Conservation (phyloP, 2,797 vertebrate species). For the Pitangus sulphuratus region DNA sequence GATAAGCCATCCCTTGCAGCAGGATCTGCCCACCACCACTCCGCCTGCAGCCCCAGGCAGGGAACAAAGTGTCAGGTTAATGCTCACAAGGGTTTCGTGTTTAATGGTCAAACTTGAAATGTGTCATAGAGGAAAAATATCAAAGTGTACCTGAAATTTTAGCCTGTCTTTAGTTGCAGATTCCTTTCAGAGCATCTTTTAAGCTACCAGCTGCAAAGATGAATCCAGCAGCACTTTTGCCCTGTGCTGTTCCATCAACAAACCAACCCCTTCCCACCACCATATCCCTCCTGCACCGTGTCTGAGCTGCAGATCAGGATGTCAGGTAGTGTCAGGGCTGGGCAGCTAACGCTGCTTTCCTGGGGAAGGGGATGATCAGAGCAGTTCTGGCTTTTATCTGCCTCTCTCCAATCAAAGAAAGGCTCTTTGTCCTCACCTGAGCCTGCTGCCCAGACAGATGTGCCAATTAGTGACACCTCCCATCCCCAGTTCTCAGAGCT, state of each 20-base stretch:
- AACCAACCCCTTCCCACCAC: not conserved
- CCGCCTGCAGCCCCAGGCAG: not conserved
- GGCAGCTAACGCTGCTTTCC: not conserved
- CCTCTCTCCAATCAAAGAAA: not conserved
- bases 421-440: not conserved
- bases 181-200: not conserved
- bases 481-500: not conserved
- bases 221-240: not conserved
- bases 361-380: not conserved
- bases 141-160: not conserved
- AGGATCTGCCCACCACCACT: not conserved
- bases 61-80: not conserved
- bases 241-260: not conserved
- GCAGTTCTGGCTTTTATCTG: not conserved
- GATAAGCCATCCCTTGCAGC: not conserved
- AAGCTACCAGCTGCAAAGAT: fast-evolving
- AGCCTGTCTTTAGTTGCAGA: not conserved
- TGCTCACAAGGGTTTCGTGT: fast-evolving
- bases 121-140: not conserved
- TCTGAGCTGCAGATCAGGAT: not conserved
- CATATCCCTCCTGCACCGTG: fast-evolving
- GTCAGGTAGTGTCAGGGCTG: fast-evolving
- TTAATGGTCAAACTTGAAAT: not conserved
- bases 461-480: not conserved
- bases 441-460: not conserved